Percentiles rank a stretch among this genome's conserved stretches.
These are phyloP conservation scores for Dynastes tityus DNA, from an alignment of 2,888 invertebrate species.

Conservation along the genomic window DNA sequence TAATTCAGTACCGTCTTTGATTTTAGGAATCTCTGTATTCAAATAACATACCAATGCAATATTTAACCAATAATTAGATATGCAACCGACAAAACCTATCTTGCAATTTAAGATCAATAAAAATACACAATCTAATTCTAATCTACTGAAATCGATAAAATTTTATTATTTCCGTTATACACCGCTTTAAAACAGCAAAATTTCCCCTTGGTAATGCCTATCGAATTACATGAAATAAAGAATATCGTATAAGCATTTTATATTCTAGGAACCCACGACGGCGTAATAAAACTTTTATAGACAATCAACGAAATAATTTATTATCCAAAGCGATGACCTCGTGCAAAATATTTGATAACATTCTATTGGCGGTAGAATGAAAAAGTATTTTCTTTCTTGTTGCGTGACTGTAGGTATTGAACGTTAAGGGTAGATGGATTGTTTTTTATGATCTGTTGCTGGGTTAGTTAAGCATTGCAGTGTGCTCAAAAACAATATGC, in stretches of 20 bases:
- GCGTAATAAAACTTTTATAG: slow-evolving; percentile 19
- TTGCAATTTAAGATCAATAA: too few species aligned
- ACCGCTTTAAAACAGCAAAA: too few species aligned
- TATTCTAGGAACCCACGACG: background rate
- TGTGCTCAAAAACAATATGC: too few species aligned
- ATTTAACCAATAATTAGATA: too few species aligned
- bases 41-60: too few species aligned
- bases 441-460: background rate
- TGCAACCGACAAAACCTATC: too few species aligned
- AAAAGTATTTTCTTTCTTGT: background rate
- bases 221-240: background rate
- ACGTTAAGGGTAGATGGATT: background rate
- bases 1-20: too few species aligned
- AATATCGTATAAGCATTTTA: background rate
- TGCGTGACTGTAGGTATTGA: background rate
- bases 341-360: slow-evolving; percentile 5
- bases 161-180: too few species aligned
- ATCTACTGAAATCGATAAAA: too few species aligned
- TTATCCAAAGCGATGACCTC: slow-evolving; percentile 5
- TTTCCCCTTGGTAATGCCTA: too few species aligned
- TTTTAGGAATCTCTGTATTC: too few species aligned
- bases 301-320: slow-evolving; percentile 13
- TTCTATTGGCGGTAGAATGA: background rate
- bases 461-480: background rate
- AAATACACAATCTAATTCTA: too few species aligned